Evolutionary conservation across 2,888 invertebrate genomes (phyloP), one percentile per base, ranked within the genome.

Genomic region (Pollenia amentaria): DNA sequence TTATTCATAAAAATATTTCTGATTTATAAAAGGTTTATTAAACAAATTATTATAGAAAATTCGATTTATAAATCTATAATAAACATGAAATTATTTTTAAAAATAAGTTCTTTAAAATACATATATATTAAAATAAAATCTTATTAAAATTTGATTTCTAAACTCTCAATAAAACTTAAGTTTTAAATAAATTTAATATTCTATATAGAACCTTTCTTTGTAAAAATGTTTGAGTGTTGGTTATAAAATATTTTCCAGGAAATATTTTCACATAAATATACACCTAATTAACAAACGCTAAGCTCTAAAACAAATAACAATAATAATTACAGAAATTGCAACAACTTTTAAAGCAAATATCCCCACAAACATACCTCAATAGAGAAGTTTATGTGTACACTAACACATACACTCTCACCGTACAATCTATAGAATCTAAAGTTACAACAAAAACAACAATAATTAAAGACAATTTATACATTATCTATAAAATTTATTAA

Each of bases 221-320:
- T 6, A 42, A 40, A 65, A 69, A 51, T 60, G 2, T 70, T 64
- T 46, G 46, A 64, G 46, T 64, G 70, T 67, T 67, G 42, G 51
- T 69, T 11, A 42, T 69, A 16, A 83, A 83, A 83, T 77, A 77
- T 72, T 83, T 48, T 57, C 18, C 44, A 14, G 70, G 70, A 83
- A 83, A 72, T 77, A 40, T 48, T 77, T 72, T 51, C 40, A 72
- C 77, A 77, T 72, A 65, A 70, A 77, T 65, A 65, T 72, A 60
- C 67, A 86, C 53, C 78, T 86, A 87, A 87, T 84, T 87, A 87
- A 84, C 80, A 84, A 86, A 72, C 72, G 76, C 65, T 76, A 76
- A 84, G 80, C 79, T 67, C 57, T 60, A 72, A 57, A 70, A 60
- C 75, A 86, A 83, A 87, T 57, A 83, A 79, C 53, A 82, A 55